phyloP scores from a whole-genome alignment of 2,113 vertebrate species.

The Carassius carassius region DNA sequence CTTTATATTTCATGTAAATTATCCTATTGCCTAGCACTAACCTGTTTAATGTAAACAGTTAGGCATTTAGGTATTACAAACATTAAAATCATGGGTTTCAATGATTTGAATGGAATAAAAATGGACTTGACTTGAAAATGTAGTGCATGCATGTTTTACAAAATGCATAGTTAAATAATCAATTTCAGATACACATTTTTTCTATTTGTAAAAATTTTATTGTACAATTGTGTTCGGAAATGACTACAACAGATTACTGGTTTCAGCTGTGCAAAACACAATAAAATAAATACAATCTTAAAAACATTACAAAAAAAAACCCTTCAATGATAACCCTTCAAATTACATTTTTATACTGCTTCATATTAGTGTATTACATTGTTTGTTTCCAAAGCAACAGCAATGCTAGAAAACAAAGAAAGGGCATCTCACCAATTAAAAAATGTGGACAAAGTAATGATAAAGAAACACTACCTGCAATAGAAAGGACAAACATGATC shows the following conservation, averaged over 20 bases:
- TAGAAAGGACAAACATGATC: neutral
- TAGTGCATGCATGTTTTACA: neutral
- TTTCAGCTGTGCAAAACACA: constrained; percentile 58
- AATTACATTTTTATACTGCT: neutral
- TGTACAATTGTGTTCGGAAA: constrained; percentile 65
- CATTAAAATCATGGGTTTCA: neutral
- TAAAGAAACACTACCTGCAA: neutral
- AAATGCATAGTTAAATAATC: neutral
- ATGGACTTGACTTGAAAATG: neutral
- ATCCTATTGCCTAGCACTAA: neutral
- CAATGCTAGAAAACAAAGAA: neutral
- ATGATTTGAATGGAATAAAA: neutral
- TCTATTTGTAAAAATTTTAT: constrained; percentile 69
- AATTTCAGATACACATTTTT: constrained; percentile 20
- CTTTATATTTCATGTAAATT: neutral
- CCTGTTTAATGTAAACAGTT: neutral
- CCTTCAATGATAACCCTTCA: constrained; percentile 61
- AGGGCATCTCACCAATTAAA: neutral
- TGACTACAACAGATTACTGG: constrained; percentile 52
- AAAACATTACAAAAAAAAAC: neutral
- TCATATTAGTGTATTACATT: constrained; percentile 4
- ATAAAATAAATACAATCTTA: constrained; percentile 60
- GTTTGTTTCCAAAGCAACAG: neutral
- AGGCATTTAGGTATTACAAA: neutral
- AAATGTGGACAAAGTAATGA: neutral